phyloP scores from a whole-genome alignment of 2,888 invertebrate species.

The Pseudococcus jackbeardsleyi region DNA sequence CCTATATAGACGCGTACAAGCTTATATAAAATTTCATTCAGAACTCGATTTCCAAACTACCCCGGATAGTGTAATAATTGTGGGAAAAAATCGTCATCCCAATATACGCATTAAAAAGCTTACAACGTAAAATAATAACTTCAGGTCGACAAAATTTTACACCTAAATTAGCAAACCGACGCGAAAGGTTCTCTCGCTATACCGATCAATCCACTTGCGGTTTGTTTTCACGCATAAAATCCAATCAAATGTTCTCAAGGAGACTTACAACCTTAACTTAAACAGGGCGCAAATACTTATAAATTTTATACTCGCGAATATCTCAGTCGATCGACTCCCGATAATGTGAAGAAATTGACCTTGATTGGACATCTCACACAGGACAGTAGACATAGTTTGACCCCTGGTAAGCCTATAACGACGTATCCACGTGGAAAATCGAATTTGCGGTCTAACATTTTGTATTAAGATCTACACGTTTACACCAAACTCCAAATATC shows the following conservation, averaged over 20 bases:
- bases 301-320: neutral
- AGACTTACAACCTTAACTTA: neutral
- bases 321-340: neutral
- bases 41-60: neutral
- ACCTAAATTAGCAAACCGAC: neutral
- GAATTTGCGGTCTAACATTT: neutral
- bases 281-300: neutral
- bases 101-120: neutral
- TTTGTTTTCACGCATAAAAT: neutral
- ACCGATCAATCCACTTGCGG: neutral
- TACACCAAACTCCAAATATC: neutral
- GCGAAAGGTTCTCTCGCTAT: neutral
- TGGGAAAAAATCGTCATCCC: neutral
- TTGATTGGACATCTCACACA: neutral
- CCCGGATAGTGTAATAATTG: neutral
- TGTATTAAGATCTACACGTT: neutral
- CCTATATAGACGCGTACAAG: neutral
- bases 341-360: neutral
- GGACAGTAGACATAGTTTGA: neutral
- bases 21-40: neutral
- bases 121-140: neutral
- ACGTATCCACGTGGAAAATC: slow-evolving; percentile 5
- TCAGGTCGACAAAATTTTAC: neutral
- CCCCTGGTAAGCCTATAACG: neutral
- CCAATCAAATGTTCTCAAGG: neutral